These are phyloP conservation scores for Chionodraco myersi DNA, from an alignment of 2,113 vertebrate species.

Conservation along the genomic window DNA sequence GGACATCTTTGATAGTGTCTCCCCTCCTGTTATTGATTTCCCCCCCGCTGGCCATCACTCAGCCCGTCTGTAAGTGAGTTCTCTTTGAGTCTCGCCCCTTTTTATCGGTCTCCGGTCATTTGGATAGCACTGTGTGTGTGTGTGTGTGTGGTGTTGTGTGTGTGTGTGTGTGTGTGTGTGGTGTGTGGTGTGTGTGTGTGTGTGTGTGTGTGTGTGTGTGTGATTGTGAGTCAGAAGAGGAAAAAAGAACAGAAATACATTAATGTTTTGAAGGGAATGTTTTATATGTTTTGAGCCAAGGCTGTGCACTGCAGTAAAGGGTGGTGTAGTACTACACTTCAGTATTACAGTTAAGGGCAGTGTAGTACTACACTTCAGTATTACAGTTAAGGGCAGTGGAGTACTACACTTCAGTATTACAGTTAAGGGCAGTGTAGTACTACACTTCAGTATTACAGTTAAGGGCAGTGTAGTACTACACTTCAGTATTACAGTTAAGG, in stretches of 20 bases:
- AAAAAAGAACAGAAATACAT: not conserved
- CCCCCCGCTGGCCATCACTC: constrained; percentile 76
- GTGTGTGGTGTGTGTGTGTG: not conserved
- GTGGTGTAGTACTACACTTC: too few species aligned
- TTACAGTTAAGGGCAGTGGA: too few species aligned
- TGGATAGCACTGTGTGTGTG: constrained; percentile 26
- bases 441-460: too few species aligned
- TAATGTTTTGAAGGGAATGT: not conserved
- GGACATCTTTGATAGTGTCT: constrained; percentile 80
- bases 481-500: too few species aligned
- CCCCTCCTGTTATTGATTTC: constrained; percentile 79
- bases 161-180: constrained; percentile 16
- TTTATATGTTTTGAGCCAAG: not conserved
- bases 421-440: too few species aligned
- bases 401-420: too few species aligned
- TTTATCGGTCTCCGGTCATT: constrained; percentile 63
- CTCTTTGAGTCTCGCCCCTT: constrained; percentile 66
- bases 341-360: too few species aligned
- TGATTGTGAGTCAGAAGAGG: not conserved
- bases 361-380: too few species aligned
- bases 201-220: constrained; percentile 15
- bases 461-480: too few species aligned
- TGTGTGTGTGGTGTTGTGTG: not conserved
- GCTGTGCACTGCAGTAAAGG: not conserved
- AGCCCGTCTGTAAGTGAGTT: constrained; percentile 76